Conservation (phyloP, 2,797 vertebrate genomes). For the Borostomias antarcticus region DNA sequence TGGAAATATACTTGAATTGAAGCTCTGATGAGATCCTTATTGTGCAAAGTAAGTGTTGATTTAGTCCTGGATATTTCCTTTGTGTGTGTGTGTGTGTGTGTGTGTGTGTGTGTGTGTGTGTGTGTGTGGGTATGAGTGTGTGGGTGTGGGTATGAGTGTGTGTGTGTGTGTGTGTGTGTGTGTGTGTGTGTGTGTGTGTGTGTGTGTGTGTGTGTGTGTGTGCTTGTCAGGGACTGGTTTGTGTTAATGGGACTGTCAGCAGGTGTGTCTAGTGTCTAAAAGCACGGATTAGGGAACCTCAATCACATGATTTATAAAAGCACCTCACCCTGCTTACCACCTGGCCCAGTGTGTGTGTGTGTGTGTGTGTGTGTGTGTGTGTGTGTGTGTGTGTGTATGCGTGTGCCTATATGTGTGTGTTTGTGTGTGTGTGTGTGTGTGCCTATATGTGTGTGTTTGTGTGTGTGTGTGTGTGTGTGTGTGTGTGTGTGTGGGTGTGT, state of each 20-base stretch:
- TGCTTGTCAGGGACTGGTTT: no score
- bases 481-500: not conserved
- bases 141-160: not conserved
- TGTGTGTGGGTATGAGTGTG: not conserved
- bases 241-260: constrained; percentile 32
- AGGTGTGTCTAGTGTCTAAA: constrained; percentile 41
- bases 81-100: no score
- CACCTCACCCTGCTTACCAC: constrained; percentile 35
- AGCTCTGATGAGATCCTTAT: no score
- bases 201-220: not conserved
- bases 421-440: constrained; percentile 4
- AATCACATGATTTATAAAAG: constrained; percentile 30
- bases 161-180: not conserved
- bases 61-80: no score
- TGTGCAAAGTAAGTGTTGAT: no score
- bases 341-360: constrained; percentile 28
- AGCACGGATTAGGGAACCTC: constrained; percentile 34
- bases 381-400: not conserved
- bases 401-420: no score
- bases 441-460: not conserved
- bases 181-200: not conserved
- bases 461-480: not conserved
- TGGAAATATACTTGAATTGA: no score
- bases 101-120: no score
- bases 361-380: not conserved